Conservation (phyloP, 2,888 invertebrate genomes). For the Sphecodes monilicornis region DNA sequence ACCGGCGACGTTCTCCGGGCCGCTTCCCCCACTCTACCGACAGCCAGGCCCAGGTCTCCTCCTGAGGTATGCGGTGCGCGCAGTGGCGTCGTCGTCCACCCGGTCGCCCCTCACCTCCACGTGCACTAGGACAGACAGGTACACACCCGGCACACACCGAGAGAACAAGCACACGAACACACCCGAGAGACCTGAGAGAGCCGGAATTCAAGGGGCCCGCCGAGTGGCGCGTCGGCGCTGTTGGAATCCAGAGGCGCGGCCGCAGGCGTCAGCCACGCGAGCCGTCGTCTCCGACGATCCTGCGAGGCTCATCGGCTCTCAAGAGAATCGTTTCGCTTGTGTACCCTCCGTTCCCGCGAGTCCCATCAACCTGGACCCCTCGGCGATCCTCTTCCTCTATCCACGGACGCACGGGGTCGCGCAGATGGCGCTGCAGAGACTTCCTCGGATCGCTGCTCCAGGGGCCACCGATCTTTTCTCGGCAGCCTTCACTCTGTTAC, state of each 20-base stretch:
- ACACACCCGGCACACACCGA: constrained; percentile 42
- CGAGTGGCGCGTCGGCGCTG: constrained; percentile 68
- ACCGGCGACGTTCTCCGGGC: constrained; percentile 53
- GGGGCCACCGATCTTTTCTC: not conserved
- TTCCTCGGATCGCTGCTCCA: not conserved
- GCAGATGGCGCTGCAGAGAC: constrained; percentile 51
- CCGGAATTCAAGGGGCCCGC: constrained; percentile 48
- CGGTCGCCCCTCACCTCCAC: constrained; percentile 64
- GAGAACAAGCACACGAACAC: constrained; percentile 24
- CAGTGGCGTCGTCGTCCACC: constrained; percentile 65
- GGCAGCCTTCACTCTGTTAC: not conserved
- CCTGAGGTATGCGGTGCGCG: constrained; percentile 66
- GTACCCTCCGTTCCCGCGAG: not conserved
- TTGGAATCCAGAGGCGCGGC: constrained; percentile 80
- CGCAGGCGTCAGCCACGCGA: constrained; percentile 62
- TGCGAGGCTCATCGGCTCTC: constrained; percentile 53
- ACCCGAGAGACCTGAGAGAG: constrained; percentile 21
- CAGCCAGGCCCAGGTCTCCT: constrained; percentile 46
- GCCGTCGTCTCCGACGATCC: constrained; percentile 45
- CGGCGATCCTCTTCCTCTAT: no score
- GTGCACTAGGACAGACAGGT: constrained; percentile 52
- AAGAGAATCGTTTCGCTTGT: not conserved
- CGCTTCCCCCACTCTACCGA: constrained; percentile 24
- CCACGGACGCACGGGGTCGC: not conserved
- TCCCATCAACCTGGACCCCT: not conserved